These are phyloP conservation scores for Colaptes auratus DNA, from an alignment of 2,113 vertebrate species.

Conservation along the genomic window DNA sequence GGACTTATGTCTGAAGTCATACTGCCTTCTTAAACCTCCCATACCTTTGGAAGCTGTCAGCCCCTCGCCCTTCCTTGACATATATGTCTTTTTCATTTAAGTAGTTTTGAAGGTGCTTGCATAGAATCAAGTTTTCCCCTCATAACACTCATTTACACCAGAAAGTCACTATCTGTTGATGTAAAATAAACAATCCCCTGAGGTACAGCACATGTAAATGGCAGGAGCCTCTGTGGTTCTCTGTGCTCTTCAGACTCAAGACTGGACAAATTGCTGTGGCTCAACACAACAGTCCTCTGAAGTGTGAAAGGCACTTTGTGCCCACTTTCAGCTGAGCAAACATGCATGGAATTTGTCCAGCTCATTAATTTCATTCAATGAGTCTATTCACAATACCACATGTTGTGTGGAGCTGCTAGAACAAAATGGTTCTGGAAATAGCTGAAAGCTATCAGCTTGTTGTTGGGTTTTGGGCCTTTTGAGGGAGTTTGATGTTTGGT, in stretches of 20 bases:
- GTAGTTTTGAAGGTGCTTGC: not conserved
- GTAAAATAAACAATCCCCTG: not conserved
- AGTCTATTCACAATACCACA: not conserved
- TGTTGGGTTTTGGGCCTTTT: not conserved
- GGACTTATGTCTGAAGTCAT: not conserved
- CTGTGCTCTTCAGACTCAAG: not conserved
- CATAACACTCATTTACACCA: not conserved
- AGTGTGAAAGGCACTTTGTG: not conserved
- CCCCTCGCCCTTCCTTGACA: not conserved
- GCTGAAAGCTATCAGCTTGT: not conserved
- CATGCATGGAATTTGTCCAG: not conserved
- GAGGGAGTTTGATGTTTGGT: not conserved
- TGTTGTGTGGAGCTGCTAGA: not conserved
- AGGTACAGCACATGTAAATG: not conserved
- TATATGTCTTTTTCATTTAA: accelerated
- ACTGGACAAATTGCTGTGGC: not conserved
- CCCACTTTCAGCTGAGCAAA: not conserved
- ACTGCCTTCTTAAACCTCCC: not conserved
- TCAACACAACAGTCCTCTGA: not conserved
- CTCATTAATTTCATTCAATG: not conserved
- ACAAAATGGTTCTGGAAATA: not conserved
- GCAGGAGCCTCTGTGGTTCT: not conserved
- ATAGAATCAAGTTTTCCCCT: not conserved
- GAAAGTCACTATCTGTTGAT: not conserved
- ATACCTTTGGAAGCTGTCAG: not conserved